Base-by-base conservation (phyloP, 1,140 invertebrate species). In the Caenorhabditis tropicalis region DNA sequence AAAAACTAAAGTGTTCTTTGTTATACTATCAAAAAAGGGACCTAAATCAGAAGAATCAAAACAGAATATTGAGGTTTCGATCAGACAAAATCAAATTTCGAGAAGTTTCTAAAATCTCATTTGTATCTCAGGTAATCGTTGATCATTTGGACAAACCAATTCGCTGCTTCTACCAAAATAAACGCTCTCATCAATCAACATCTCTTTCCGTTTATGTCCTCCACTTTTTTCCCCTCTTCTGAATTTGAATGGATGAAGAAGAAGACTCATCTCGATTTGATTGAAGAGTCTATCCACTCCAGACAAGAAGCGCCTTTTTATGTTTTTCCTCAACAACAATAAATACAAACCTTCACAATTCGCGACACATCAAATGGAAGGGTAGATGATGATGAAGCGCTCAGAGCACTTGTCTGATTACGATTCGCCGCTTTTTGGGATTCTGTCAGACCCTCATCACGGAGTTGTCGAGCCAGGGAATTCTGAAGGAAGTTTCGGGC, bases 371-470 rank as follows among this genome's bases (percentile, higher is more conserved):
- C 84, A 36, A 81, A 81, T 21, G 79, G 79, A 39, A 85, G 51
- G 56, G 48, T 49, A 36, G 39, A 53, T 24, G 51, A 31, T 33
- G 29, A 33, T 27, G 53, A 51, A 39, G 36, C 24, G 81, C 43
- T 60, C 65, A 51, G 51, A 49, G 43, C 84, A 43, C 65, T 46
- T 43, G 65, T 74, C 65, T 74, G 65, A 74, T 74, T 74, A 16
- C 81, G 79, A 56, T 85, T 85, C 53, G 84, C 84, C n/a, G 80
- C 56, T 48, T 43, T 27, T 70, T 85, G 84, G 6, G 51, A 65
- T 39, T 43, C 49, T 12, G 84, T 85, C 9, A 85, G 80, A 33
- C 84, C 84, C 29, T 82, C 48, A 43, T 85, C 84, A 6, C 84
- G 56, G 1, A 85, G 81, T 31, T 85, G 80, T 29, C 70, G 33